Percentiles rank a stretch among this genome's conserved stretches.
These are phyloP conservation scores for Acromyrmex echinatior DNA, from an alignment of 1,140 invertebrate genomes.

Conservation along the genomic window DNA sequence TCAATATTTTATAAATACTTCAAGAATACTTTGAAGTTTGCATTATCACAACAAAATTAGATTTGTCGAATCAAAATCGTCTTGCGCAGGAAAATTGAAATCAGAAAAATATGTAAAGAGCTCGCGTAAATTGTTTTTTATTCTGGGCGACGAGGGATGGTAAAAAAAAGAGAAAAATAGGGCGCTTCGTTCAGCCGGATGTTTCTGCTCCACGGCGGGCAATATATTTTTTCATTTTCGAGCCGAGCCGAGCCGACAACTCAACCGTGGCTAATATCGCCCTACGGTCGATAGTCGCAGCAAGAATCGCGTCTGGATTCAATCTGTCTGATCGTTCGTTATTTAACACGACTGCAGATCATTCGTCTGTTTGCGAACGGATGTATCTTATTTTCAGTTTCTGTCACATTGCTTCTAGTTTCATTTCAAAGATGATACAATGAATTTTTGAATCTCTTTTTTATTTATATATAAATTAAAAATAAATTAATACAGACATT, in stretches of 20 bases:
- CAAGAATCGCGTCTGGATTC: constrained; percentile 46
- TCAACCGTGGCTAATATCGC: constrained; percentile 50
- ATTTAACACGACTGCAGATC: constrained; percentile 19
- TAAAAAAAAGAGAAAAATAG: constrained; percentile 27
- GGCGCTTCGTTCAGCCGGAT: constrained; percentile 32
- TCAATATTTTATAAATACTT: neutral
- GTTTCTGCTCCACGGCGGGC: constrained; percentile 41
- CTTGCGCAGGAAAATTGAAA: neutral
- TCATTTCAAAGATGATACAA: neutral
- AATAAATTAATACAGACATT: neutral
- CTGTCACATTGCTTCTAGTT: neutral
- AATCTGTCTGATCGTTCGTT: constrained; percentile 38
- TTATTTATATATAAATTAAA: neutral
- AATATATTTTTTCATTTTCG: constrained; percentile 62
- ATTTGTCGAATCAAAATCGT: neutral
- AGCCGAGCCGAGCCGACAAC: constrained; percentile 24
- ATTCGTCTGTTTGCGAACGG: constrained; percentile 7
- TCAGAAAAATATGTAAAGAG: constrained; percentile 26
- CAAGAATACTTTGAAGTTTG: neutral
- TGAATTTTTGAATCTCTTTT: neutral
- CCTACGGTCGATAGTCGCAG: constrained; percentile 48
- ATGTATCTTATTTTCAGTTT: constrained; percentile 13
- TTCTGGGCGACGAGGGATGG: neutral
- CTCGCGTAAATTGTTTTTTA: constrained; percentile 49
- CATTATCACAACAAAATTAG: neutral